Evolutionary conservation across 2,797 vertebrate species (phyloP), one percentile per base, ranked within the genome.

Genomic region (Linurgus olivaceus): DNA sequence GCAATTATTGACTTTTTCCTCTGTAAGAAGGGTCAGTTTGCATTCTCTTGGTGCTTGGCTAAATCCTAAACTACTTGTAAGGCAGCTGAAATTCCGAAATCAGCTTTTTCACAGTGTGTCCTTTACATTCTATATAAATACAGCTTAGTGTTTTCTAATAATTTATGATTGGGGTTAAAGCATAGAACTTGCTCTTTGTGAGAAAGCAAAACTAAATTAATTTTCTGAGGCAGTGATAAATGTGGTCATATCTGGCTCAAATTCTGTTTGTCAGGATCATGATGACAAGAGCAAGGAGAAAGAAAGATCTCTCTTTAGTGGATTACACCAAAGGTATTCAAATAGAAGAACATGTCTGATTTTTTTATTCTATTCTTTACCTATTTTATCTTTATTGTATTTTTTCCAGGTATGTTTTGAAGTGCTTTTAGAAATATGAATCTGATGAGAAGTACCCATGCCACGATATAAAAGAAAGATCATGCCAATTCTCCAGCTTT

Each of bases 401-500:
- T 61, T 77, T 72, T 87, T 37, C 19, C 28, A 47, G 6, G 45
- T 37, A 13, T 11, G 3, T 42, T 74, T 52, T 58, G 29, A 47
- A 58, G 6, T 7, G 25, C 29, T 57, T 7, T 38, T 10, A 63
- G 35, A 73, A 77, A 47, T 47, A 35, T 19, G 52, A 62, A 66
- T 9, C 4, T 20, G 15, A 21, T 58, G 10, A 57, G 5, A 76
- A 20, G 3, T 40, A 31, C 6, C 6, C n/a, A 21, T n/a, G 11
- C 1, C 5, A 6, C 13, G 28, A 1, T 7, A 33, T 8, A 55
- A 51, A 31, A 63, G 21, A 58, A 77, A 14, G 12, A 48, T 57
- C 0, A 0, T 40, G 45, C 3, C 1, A 1, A 33, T 59, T 80
- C 15, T 55, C 16, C 4, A 2, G 17, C 6, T 4, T 9, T 31